Evolutionary conservation across 2,888 invertebrate species (phyloP).

Genomic region (Cantharis rustica): DNA sequence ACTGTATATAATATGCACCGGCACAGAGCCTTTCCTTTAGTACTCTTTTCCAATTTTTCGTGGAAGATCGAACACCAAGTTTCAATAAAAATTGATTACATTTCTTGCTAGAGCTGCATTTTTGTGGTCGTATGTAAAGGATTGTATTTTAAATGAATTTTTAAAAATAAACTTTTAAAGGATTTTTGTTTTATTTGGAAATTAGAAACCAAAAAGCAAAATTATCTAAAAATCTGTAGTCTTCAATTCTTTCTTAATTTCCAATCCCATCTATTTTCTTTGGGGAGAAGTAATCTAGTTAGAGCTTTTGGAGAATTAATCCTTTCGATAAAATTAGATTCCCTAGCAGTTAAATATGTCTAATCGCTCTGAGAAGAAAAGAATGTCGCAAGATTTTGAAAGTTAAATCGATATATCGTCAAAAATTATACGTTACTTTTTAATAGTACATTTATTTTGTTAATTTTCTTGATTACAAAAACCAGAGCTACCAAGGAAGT

Average conservation of each 20-base stretch:
- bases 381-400: background rate
- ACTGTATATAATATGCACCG: background rate
- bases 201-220: background rate
- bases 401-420: background rate
- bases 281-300: background rate
- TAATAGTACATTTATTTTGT: conserved; percentile 1
- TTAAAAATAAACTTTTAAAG: background rate
- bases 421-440: background rate
- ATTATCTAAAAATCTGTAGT: background rate
- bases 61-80: background rate
- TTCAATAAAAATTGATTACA: background rate
- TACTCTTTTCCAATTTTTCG: background rate
- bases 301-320: background rate
- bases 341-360: background rate
- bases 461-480: conserved; percentile 3
- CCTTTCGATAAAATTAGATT: background rate
- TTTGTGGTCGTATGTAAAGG: background rate
- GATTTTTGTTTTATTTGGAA: background rate
- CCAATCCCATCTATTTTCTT: background rate
- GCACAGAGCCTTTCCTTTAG: background rate
- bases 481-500: background rate
- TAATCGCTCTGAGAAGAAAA: background rate
- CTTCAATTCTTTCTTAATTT: background rate
- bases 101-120: background rate
- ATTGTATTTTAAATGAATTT: background rate